Conservation (phyloP, 2,797 vertebrate species). For the Anguilla anguilla region DNA sequence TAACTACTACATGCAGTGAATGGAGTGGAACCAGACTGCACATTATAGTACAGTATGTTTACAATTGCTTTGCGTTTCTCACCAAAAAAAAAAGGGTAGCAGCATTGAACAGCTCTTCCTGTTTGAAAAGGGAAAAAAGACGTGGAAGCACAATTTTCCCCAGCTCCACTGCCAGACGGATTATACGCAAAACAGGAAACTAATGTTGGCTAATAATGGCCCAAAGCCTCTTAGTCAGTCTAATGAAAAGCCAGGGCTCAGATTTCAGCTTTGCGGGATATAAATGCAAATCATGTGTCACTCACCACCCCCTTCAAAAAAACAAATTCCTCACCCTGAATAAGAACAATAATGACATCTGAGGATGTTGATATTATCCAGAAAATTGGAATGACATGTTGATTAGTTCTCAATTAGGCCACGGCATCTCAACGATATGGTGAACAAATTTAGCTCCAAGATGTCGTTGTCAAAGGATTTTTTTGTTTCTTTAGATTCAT, state of each 20-base stretch:
- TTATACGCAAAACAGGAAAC: slow-evolving; percentile 22
- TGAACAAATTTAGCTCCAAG: slow-evolving; percentile 6
- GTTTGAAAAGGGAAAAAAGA: neutral
- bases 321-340: neutral
- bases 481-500: neutral
- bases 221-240: slow-evolving; percentile 26
- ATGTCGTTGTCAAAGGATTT: neutral
- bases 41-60: neutral
- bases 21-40: neutral
- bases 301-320: neutral
- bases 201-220: slow-evolving; percentile 14
- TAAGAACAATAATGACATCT: slow-evolving; percentile 18
- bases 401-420: slow-evolving; percentile 19
- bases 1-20: neutral
- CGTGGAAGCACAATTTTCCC: neutral
- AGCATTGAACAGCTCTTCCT: slow-evolving; percentile 12
- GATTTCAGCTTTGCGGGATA: neutral
- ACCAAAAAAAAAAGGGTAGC: neutral
- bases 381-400: slow-evolving; percentile 15
- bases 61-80: neutral
- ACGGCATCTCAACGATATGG: neutral
- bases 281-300: slow-evolving; percentile 14
- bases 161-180: slow-evolving; percentile 19
- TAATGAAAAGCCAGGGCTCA: neutral
- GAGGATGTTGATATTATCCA: slow-evolving; percentile 15